Evolutionary conservation across 2,113 vertebrate genomes (phyloP), one percentile per base, ranked within the genome.

Genomic region (Tympanuchus pallidicinctus): DNA sequence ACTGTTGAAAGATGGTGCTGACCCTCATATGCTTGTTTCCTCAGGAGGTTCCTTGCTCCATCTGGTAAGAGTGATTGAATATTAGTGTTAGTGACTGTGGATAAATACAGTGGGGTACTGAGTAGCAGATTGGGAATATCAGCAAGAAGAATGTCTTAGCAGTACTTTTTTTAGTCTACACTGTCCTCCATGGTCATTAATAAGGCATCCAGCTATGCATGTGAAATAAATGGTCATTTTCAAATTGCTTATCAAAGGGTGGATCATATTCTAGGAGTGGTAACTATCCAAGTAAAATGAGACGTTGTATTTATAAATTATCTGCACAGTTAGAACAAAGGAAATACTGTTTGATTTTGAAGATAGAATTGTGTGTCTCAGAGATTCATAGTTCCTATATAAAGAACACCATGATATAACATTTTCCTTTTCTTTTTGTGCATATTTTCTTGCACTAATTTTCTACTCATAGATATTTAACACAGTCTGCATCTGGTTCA

Each of bases 41-140:
- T 99, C 99, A 15, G 99, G 99, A 95, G 98, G 99, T 63, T 99
- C 98, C 50, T 96, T 99, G 95, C 98, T 99, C 47, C 99, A 99
- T 94, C 97, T 99, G 98, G 99, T 99, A 98, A 98, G 98, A 95
- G 30, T n/a, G 59, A 43, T 48, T 89, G 77, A 95, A 91, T 28
- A 82, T 79, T 36, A 16, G 10, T 82, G 21, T 73, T 82, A 76
- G 82, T 78, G 40, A 42, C 77, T 61, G 28, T 76, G 43, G 61
- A 48, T 66, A 71, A 74, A 56, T 12, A 6, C 42, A 17, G 22
- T 52, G 54, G 40, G 50, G 61, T 65, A 36, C 24, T 28, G 45
- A 80, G 52, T 28, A 57, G 72, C 75, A 90, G 70, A 78, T 90
- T 72, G 65, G 34, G 24, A 57, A 48, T 60, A 69, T 83, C 83